Evolutionary conservation across 2,888 invertebrate genomes (phyloP).

Genomic region (Apodemia hepburni): DNA sequence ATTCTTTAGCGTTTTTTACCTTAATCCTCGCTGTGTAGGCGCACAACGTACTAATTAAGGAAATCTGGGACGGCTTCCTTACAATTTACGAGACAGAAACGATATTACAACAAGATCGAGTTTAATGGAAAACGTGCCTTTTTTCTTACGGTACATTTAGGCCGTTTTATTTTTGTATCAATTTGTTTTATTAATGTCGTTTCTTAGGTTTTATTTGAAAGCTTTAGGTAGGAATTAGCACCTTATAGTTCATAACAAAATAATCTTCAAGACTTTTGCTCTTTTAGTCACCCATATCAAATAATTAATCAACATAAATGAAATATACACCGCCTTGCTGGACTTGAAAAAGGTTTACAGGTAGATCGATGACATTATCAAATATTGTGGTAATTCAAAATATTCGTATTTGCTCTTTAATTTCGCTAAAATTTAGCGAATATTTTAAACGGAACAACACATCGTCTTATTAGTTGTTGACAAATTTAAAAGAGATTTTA

Average conservation of each 20-base stretch:
- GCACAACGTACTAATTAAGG: slow-evolving; percentile 41
- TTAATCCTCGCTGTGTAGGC: slow-evolving; percentile 32
- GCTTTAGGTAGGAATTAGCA: not conserved
- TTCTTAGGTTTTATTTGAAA: not conserved
- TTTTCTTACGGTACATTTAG: slow-evolving; percentile 29
- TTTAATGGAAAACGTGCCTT: slow-evolving; percentile 34
- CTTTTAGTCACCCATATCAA: too few species aligned
- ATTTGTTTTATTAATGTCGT: not conserved
- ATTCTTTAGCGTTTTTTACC: slow-evolving; percentile 35
- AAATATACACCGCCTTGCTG: too few species aligned
- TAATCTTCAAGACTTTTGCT: too few species aligned
- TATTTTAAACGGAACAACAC: too few species aligned
- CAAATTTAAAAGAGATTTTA: too few species aligned
- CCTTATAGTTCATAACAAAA: not conserved
- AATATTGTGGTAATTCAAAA: too few species aligned
- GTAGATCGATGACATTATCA: too few species aligned
- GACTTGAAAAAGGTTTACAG: too few species aligned
- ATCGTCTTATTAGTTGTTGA: too few species aligned
- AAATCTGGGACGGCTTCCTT: slow-evolving; percentile 32
- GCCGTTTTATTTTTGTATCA: slow-evolving; percentile 16
- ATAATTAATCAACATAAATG: too few species aligned
- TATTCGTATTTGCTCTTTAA: too few species aligned
- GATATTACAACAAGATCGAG: slow-evolving; percentile 44
- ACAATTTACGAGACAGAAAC: slow-evolving; percentile 45
- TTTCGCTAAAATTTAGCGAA: too few species aligned